Evolutionary conservation across 2,888 invertebrate genomes (phyloP).

Genomic region (Chaetoderma sp.): DNA sequence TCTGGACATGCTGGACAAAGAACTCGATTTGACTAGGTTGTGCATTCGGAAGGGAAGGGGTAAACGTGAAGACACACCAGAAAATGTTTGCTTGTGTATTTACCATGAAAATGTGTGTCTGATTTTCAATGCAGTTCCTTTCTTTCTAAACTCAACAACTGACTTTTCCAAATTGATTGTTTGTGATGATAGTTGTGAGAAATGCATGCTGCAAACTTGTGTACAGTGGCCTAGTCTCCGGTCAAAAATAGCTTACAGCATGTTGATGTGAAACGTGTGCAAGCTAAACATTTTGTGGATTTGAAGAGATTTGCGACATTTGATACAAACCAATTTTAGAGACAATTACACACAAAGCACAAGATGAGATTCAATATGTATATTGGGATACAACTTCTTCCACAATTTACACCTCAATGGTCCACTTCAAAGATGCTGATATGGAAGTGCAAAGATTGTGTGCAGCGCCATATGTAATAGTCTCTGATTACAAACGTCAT

Average conservation of each 20-base stretch:
- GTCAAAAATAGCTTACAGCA: neutral
- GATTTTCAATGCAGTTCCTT: neutral
- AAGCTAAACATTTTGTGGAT: neutral
- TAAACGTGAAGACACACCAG: neutral
- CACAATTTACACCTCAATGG: neutral
- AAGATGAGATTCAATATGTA: too few species aligned
- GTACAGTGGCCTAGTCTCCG: neutral
- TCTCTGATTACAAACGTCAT: constrained; percentile 1
- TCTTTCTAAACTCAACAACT: neutral
- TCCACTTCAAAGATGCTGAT: neutral
- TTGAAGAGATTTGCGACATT: neutral
- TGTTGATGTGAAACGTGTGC: neutral
- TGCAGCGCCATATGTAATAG: neutral
- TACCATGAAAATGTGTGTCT: neutral
- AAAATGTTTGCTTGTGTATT: neutral
- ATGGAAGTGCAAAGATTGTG: neutral
- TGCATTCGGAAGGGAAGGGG: too few species aligned
- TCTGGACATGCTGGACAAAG: too few species aligned
- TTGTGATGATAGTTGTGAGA: neutral
- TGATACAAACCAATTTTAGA: neutral
- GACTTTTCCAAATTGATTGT: neutral
- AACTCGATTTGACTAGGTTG: too few species aligned
- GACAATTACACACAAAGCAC: neutral
- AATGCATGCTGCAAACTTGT: neutral
- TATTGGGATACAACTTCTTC: neutral